Percentiles rank a stretch among this genome's conserved stretches.
Conservation (phyloP, 2,888 invertebrate genomes). For the Meiosimyza platycephala region DNA sequence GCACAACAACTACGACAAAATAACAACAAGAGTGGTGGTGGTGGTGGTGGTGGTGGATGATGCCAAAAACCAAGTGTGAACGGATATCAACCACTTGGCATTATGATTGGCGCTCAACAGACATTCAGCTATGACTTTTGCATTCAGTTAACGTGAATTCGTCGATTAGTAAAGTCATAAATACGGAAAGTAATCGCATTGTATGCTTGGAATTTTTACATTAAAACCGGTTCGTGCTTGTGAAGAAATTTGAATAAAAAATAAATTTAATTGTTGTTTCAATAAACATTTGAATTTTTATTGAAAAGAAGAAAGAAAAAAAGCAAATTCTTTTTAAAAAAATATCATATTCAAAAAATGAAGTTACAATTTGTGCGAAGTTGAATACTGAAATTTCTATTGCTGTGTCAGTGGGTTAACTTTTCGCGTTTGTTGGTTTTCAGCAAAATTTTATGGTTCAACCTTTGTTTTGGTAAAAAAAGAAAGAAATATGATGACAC, state of each 20-base stretch:
- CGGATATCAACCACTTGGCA: slow-evolving; percentile 23
- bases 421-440: too few relatives aligned
- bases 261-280: slow-evolving; percentile 6
- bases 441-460: too few relatives aligned
- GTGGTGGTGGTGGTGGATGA: slow-evolving; percentile 1
- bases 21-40: slow-evolving; percentile 5
- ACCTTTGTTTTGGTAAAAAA: too few relatives aligned
- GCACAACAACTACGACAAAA: slow-evolving; percentile 2
- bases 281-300: slow-evolving; percentile 25
- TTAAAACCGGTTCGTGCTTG: slow-evolving; percentile 16
- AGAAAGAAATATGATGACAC: too few relatives aligned
- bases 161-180: slow-evolving; percentile 25
- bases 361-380: not conserved
- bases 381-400: not conserved
- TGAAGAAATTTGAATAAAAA: not conserved
- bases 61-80: slow-evolving; percentile 19
- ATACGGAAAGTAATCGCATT: not conserved
- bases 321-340: slow-evolving; percentile 9
- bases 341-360: slow-evolving; percentile 2
- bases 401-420: too few relatives aligned
- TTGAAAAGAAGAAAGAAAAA: slow-evolving; percentile 17
- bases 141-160: slow-evolving; percentile 26
- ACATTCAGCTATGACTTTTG: not conserved
- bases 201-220: too few relatives aligned
- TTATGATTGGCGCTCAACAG: slow-evolving; percentile 7